Evolutionary conservation across 2,113 vertebrate species (phyloP).

Genomic region (Camelus dromedarius): DNA sequence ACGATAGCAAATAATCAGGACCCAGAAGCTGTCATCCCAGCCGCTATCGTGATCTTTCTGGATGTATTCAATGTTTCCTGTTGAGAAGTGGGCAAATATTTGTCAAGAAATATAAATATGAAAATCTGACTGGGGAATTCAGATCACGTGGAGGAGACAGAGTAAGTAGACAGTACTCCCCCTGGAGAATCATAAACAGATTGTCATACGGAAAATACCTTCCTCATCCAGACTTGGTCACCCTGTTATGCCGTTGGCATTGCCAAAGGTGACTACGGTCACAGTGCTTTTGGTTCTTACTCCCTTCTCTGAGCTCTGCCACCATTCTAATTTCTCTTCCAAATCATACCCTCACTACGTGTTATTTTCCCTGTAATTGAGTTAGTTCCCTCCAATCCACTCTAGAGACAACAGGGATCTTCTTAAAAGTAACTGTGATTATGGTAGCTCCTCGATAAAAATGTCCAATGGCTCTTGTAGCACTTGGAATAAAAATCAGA

Average conservation of each 20-base stretch:
- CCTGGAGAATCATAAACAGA: not conserved
- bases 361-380: not conserved
- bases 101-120: conserved; percentile 71
- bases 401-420: not conserved
- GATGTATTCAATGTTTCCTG: conserved; percentile 54
- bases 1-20: not conserved
- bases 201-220: not conserved
- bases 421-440: not conserved
- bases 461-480: not conserved
- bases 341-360: not conserved
- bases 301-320: not conserved
- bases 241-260: not conserved
- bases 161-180: not conserved
- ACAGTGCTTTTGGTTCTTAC: not conserved
- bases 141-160: not conserved
- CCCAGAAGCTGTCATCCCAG: not conserved
- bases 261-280: not conserved
- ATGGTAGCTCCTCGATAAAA: not conserved
- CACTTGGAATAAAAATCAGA: not conserved
- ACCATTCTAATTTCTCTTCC: not conserved
- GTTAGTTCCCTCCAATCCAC: not conserved
- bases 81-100: conserved; percentile 77
- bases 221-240: not conserved
- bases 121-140: conserved; percentile 27
- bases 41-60: not conserved